phyloP scores from a whole-genome alignment of 1,140 invertebrate genomes.

The Anoplophora glabripennis region DNA sequence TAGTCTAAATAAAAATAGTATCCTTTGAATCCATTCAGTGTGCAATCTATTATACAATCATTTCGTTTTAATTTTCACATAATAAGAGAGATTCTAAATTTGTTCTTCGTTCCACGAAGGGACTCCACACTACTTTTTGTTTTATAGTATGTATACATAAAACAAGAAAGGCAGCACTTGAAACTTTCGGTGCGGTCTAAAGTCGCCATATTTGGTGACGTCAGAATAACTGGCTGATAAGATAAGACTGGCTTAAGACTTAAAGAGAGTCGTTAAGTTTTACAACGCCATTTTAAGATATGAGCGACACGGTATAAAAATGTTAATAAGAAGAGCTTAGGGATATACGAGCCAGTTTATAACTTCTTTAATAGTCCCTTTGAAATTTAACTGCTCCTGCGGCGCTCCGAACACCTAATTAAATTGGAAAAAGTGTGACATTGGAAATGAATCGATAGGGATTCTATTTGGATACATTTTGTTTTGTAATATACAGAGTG shows the following conservation, averaged over 20 bases:
- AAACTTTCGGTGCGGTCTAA: conserved; percentile 25
- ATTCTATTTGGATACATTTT: no score
- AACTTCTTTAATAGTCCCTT: conserved; percentile 15
- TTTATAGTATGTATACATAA: neutral
- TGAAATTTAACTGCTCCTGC: neutral
- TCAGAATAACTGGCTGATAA: conserved; percentile 35
- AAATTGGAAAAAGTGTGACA: no score
- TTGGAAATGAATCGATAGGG: no score
- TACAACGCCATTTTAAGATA: conserved; percentile 33
- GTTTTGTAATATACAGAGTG: no score
- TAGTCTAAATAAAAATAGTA: no score
- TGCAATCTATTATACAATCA: no score
- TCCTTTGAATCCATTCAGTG: no score
- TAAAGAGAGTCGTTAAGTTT: conserved; percentile 35
- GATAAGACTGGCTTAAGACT: conserved; percentile 39
- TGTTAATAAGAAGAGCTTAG: conserved; percentile 19
- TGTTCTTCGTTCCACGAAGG: no score
- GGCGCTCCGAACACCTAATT: neutral
- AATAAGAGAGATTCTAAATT: no score
- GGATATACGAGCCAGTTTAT: conserved; percentile 8
- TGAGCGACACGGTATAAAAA: conserved; percentile 29
- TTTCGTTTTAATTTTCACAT: no score
- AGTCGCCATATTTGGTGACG: conserved; percentile 37
- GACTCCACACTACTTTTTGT: no score
- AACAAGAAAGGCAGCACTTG: conserved; percentile 7